These are phyloP conservation scores for Papilio protenor DNA, from an alignment of 2,888 invertebrate genomes.

Conservation along the genomic window DNA sequence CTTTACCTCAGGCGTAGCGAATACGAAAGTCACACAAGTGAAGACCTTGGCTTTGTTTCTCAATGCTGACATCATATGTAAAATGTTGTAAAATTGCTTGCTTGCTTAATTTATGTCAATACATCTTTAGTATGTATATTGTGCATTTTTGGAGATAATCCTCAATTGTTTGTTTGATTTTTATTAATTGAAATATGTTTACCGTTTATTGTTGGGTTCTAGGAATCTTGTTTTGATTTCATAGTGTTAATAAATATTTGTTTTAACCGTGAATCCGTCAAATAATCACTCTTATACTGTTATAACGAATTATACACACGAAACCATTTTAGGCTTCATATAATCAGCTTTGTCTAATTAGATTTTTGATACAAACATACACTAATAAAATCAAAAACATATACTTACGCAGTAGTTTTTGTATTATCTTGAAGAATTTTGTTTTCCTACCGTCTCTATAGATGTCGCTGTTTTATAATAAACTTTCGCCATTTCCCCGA, in stretches of 20 bases:
- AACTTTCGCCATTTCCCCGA: background rate
- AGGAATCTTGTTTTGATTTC: no score
- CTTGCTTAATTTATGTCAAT: constrained; percentile 38
- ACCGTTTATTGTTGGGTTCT: no score
- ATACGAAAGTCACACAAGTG: constrained; percentile 34
- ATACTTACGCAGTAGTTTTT: background rate
- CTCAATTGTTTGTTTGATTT: background rate
- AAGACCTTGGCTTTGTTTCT: constrained; percentile 41
- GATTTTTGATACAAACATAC: background rate
- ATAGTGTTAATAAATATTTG: background rate
- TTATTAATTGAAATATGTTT: background rate
- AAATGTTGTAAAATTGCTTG: constrained; percentile 36
- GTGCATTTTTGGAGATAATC: background rate
- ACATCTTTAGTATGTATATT: constrained; percentile 21
- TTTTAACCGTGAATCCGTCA: background rate
- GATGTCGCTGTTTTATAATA: constrained; percentile 2
- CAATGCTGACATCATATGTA: constrained; percentile 39
- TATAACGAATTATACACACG: background rate
- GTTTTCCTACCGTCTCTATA: background rate
- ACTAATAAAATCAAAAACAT: background rate
- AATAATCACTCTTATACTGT: background rate
- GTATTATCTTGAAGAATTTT: background rate
- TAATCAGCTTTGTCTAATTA: constrained; percentile 11
- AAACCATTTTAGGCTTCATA: constrained; percentile 5
- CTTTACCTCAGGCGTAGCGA: constrained; percentile 33